Evolutionary conservation across 2,113 vertebrate species (phyloP).

Genomic region (Eira barbara): DNA sequence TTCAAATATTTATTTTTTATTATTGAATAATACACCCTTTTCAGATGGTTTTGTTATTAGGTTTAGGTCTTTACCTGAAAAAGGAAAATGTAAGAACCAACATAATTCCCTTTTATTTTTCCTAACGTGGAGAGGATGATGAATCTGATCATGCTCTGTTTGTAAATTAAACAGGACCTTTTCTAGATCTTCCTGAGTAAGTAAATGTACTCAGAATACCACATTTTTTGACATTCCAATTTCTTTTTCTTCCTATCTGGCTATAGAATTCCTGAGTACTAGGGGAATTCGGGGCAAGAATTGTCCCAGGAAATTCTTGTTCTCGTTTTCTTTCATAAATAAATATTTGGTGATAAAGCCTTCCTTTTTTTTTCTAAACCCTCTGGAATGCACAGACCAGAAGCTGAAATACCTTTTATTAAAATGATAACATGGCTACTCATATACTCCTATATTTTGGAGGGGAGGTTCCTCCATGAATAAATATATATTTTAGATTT

Average conservation of each 20-base stretch:
- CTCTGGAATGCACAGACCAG: not conserved
- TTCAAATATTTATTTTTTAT: constrained; percentile 13
- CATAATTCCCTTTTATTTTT: constrained; percentile 24
- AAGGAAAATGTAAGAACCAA: not conserved
- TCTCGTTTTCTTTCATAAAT: not conserved
- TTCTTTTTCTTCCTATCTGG: constrained; percentile 20
- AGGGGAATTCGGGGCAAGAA: not conserved
- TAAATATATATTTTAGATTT: constrained; percentile 39
- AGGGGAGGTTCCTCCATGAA: not conserved
- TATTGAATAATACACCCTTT: constrained; percentile 24
- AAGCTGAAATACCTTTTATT: constrained; percentile 21
- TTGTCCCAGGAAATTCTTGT: not conserved
- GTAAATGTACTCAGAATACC: not conserved
- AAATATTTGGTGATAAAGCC: constrained; percentile 9
- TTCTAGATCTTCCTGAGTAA: constrained; percentile 2
- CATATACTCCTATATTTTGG: not conserved
- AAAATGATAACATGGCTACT: constrained; percentile 2
- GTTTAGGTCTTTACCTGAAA: constrained; percentile 37
- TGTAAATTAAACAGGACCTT: constrained; percentile 37
- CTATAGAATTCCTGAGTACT: not conserved
- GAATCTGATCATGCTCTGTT: constrained; percentile 8
- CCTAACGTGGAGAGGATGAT: not conserved
- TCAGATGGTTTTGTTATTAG: constrained; percentile 20
- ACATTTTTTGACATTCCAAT: constrained; percentile 17
- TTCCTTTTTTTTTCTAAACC: not conserved